Base-by-base conservation (phyloP, 1,140 invertebrate genomes). In the Drosophila pseudoobscura region DNA sequence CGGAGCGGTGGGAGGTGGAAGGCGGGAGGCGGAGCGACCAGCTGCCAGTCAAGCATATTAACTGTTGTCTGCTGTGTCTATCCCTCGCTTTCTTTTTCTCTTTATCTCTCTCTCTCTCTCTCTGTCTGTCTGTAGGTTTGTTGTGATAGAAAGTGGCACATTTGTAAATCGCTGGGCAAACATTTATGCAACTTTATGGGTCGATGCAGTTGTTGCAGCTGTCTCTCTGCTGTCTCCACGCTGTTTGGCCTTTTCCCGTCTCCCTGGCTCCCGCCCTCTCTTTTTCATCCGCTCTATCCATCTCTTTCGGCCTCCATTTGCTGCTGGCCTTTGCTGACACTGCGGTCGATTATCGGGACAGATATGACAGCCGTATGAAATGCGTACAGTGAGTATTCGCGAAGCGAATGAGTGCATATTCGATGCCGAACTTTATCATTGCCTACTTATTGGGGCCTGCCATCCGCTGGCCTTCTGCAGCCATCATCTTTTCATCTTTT, bases 141-240 rank as follows among this genome's bases (percentile, higher is more conserved):
- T 80, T 85, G 70, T 85, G 74, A 85, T 80, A 80, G 82, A 85
- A 85, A 85, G 82, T 85, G 82, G 74, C 78, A 80, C 82, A 80
- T 84, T 83, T 74, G 80, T 75, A 72, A 84, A 78, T 66, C 65
- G 61, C 69, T 56, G 60, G 62, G 65, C 63, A 78, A 83, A 82
- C 78, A 80, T 66, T 75, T 80, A 65, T 60, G 54, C 60, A 66
- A 66, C 72, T 75, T 66, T 66, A 59, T 66, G 57, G 44, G 54
- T 44, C 49, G 53, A 31, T 55, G 47, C 52, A 47, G 50, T 56
- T 55, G 44, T n/a, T 61, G 35, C 24, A 45, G 9, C 53, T 64
- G 26, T 8, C 45, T 45, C 56, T 35, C 45, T 51, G 63, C 22
- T 65, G 55, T 24, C 56, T 50, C 31, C 39, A 52, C 20, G 53